phyloP scores from a whole-genome alignment of 1,140 invertebrate species.

The Bombus waltoni region DNA sequence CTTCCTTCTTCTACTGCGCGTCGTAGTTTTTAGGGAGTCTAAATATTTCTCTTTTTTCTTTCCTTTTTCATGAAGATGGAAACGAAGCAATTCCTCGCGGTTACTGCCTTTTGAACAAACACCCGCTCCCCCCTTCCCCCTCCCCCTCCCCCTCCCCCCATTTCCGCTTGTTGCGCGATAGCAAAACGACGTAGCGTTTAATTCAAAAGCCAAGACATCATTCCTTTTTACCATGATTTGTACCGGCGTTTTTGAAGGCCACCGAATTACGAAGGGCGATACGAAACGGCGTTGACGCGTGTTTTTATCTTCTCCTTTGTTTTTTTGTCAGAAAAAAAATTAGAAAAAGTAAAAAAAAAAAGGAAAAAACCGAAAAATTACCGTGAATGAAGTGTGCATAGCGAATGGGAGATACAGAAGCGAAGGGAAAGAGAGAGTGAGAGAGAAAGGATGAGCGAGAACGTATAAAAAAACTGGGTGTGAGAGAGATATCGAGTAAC shows the following conservation, averaged over 20 bases:
- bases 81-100: slow-evolving; percentile 10
- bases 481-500: slow-evolving; percentile 50
- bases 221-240: slow-evolving; percentile 45
- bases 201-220: slow-evolving; percentile 21
- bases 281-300: slow-evolving; percentile 7
- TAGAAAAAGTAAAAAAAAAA: background rate
- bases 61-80: background rate
- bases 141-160: background rate
- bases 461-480: slow-evolving; percentile 14
- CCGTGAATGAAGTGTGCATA: background rate
- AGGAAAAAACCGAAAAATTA: background rate
- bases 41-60: background rate
- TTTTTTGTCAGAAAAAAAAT: background rate
- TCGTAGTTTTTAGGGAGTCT: background rate
- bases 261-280: slow-evolving; percentile 1
- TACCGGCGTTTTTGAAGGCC: slow-evolving; percentile 24
- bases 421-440: slow-evolving; percentile 28
- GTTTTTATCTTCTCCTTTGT: background rate
- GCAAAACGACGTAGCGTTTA: slow-evolving; percentile 29
- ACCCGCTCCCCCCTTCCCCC: background rate
- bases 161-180: slow-evolving; percentile 12
- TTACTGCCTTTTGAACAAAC: slow-evolving; percentile 23
- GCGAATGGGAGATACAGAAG: background rate
- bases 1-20: background rate
- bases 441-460: slow-evolving; percentile 37